A percentile compares a stretch with the other conserved stretches of the same genome.
phyloP scores from a whole-genome alignment of 2,888 invertebrate species.

The Netelia fuscicornis region DNA sequence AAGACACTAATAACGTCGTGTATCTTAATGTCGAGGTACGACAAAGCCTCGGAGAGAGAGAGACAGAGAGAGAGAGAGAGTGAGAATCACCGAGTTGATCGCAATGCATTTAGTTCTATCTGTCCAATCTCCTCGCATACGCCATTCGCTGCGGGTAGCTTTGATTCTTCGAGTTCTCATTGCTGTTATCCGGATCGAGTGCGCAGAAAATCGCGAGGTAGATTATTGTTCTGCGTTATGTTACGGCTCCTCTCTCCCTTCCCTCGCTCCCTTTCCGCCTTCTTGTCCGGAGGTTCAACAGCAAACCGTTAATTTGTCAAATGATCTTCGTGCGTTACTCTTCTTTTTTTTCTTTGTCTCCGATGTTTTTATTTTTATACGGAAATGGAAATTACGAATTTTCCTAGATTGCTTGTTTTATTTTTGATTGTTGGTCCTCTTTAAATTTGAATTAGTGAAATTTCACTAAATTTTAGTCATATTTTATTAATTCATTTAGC shows the following conservation, averaged over 20 bases:
- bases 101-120: slow-evolving; percentile 43
- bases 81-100: slow-evolving; percentile 21
- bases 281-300: slow-evolving; percentile 17
- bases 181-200: slow-evolving; percentile 55
- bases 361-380: not conserved
- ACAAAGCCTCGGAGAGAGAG: slow-evolving; percentile 21
- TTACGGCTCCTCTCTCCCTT: not conserved
- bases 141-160: slow-evolving; percentile 6
- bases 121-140: not conserved
- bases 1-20: slow-evolving; percentile 58
- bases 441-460: too few species aligned
- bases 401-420: not conserved
- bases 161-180: slow-evolving; percentile 37
- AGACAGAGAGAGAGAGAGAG: not conserved
- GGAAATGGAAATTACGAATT: not conserved
- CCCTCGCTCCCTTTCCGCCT: slow-evolving; percentile 20
- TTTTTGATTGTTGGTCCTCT: too few species aligned
- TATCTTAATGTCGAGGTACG: slow-evolving; percentile 73
- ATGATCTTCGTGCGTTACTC: slow-evolving; percentile 33
- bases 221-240: slow-evolving; percentile 53
- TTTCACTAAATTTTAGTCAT: too few species aligned
- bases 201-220: slow-evolving; percentile 59
- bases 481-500: too few species aligned
- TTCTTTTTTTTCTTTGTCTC: not conserved
- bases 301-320: slow-evolving; percentile 61